Evolutionary conservation across 2,113 vertebrate species (phyloP).

Genomic region (Heterochromis multidens): DNA sequence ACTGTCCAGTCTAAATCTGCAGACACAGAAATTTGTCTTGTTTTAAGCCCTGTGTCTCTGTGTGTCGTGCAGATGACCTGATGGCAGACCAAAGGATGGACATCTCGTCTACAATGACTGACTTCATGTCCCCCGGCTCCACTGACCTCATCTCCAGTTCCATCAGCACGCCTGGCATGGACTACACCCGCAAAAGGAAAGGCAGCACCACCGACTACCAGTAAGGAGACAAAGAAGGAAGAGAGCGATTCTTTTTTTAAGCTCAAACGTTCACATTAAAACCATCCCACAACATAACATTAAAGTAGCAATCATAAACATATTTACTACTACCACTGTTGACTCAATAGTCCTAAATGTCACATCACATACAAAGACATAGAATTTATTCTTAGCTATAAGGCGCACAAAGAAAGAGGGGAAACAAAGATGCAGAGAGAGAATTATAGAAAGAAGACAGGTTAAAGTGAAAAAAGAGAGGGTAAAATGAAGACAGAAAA

Average conservation of each 20-base stretch:
- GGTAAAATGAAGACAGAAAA: too few species aligned
- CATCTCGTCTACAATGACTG: constrained; percentile 98
- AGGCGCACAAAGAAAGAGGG: neutral
- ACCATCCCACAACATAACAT: too few species aligned
- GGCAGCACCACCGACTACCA: constrained; percentile 96
- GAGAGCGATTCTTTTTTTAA: neutral
- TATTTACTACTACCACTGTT: neutral
- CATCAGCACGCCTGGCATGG: constrained; percentile 86
- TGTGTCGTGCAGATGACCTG: constrained; percentile 79
- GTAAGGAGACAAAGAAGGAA: constrained; percentile 71
- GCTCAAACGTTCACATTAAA: neutral
- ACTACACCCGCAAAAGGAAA: constrained; percentile 96
- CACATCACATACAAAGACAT: neutral
- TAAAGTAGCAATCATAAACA: neutral
- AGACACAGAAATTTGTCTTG: fast-evolving
- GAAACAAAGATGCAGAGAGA: neutral
- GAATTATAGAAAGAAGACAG: neutral
- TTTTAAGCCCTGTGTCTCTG: neutral
- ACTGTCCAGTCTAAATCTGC: fast-evolving
- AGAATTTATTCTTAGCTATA: neutral
- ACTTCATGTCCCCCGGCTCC: constrained; percentile 94
- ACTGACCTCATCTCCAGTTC: constrained; percentile 94
- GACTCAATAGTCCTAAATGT: neutral
- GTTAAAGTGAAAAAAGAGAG: neutral
- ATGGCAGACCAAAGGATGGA: constrained; percentile 99